These are phyloP conservation scores for Caenorhabditis latens DNA, from an alignment of 1,140 invertebrate species.

Conservation along the genomic window DNA sequence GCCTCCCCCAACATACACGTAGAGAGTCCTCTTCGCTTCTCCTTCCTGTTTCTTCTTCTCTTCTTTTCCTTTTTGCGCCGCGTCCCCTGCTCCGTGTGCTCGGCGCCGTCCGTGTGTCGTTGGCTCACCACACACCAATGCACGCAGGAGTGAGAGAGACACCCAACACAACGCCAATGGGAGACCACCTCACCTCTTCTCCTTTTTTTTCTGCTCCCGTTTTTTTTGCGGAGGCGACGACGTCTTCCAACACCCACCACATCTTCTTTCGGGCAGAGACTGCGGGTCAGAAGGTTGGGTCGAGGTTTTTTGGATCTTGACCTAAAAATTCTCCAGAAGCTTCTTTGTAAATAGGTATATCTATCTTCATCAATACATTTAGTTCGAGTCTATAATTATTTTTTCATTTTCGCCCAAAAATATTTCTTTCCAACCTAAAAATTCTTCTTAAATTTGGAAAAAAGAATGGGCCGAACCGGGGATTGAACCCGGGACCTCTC, in stretches of 20 bases:
- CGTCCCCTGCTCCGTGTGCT: conserved; percentile 11
- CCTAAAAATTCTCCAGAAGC: too few relatives aligned
- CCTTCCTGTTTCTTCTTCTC: background rate
- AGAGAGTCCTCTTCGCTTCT: too few relatives aligned
- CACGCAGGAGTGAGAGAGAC: background rate
- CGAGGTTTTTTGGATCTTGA: too few relatives aligned
- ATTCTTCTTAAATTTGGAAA: background rate
- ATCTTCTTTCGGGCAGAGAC: background rate
- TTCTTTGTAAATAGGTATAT: too few relatives aligned
- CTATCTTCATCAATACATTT: too few relatives aligned
- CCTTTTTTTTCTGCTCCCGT: background rate
- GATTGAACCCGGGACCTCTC: conserved; percentile 67
- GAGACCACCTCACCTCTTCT: conserved; percentile 18
- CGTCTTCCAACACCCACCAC: background rate
- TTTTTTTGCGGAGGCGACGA: background rate
- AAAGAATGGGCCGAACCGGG: conserved; percentile 29
- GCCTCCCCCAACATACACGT: background rate
- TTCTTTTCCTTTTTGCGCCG: background rate
- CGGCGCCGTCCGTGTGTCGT: too few relatives aligned
- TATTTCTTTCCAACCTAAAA: background rate
- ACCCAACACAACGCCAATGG: conserved; percentile 44
- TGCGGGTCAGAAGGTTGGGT: too few relatives aligned
- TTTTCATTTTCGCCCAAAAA: too few relatives aligned
- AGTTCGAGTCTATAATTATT: too few relatives aligned
- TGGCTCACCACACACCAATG: conserved; percentile 49